A percentile compares a stretch with the other conserved stretches of the same genome.
These are phyloP conservation scores for Tyria jacobaeae DNA, from an alignment of 2,888 invertebrate species.

Conservation along the genomic window DNA sequence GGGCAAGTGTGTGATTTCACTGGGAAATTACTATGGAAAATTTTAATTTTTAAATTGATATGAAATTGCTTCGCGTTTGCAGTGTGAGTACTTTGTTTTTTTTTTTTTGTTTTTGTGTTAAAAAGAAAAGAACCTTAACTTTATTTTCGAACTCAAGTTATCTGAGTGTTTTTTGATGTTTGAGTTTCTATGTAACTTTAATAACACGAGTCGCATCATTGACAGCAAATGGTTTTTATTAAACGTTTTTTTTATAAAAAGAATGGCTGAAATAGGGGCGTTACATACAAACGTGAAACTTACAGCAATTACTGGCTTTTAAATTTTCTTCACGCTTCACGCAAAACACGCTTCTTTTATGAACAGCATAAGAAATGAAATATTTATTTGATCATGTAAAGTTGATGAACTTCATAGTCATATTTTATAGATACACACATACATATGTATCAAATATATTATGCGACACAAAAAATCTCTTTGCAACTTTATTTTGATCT, in stretches of 20 bases:
- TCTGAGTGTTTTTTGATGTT: too few relatives aligned
- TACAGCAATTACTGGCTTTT: too few relatives aligned
- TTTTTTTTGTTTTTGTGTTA: not conserved
- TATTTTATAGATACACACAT: not conserved
- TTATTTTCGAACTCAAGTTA: too few relatives aligned
- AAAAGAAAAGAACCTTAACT: not conserved
- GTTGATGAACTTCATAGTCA: not conserved
- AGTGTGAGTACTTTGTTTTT: not conserved
- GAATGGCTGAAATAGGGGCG: too few relatives aligned
- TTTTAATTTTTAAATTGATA: constrained; percentile 36
- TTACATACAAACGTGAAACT: too few relatives aligned
- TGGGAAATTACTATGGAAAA: constrained; percentile 30
- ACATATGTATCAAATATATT: constrained; percentile 10
- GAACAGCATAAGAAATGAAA: not conserved
- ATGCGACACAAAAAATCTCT: constrained; percentile 39
- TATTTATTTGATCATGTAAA: not conserved
- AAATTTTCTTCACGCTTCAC: too few relatives aligned
- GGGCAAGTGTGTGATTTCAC: constrained; percentile 59
- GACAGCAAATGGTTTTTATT: too few relatives aligned
- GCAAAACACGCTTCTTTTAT: too few relatives aligned
- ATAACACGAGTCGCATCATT: too few relatives aligned
- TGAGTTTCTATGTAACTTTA: too few relatives aligned
- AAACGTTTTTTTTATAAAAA: too few relatives aligned
- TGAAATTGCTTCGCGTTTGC: not conserved
- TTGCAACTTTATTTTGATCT: constrained; percentile 56